Evolutionary conservation across 2,797 vertebrate genomes (phyloP), one percentile per base, ranked within the genome.

Genomic region (Macrochelys suwanniensis): DNA sequence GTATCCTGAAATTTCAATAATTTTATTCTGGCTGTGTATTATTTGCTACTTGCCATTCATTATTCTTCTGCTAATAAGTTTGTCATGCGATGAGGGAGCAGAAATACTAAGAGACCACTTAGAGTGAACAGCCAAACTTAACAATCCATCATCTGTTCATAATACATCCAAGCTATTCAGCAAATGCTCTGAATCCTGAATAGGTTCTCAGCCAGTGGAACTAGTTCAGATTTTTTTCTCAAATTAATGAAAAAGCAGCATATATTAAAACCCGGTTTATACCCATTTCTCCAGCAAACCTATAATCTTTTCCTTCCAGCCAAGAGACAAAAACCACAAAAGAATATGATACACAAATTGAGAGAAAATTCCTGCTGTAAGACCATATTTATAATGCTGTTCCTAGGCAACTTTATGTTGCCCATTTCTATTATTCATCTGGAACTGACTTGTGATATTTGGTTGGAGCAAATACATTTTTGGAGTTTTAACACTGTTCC

Each of bases 161-260:
- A 95, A 89, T 42, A 54, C 42, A 90, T 42, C 4, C 71, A 88
- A n/a, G 92, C 33, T 16, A 77, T 71, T 90, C 81, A 90, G 68
- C 89, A 96, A 93, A 86, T 12, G 17, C 25, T 87, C 88, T 21
- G 71, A 94, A 92, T 96, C 93, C 57, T 88, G 80, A 92, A n/a
- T 57, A 65, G 42, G 19, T 80, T 94, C 47, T 61, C 45, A 88
- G 28, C 8, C 76, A 88, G 76, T 89, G 83, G 95, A 56, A 61
- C 47, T 83, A 68, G 26, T 87, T 90, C 71, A 94, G 89, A 90
- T 96, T 93, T 65, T 82, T 86, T 96, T 95, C 21, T 88, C 19
- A 81, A 81, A 93, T 90, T 96, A 94, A 93, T 94, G 84, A 92
- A 94, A 94, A 92, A 37, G 0, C 6, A 90, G 81, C 5, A 83